phyloP scores from a whole-genome alignment of 2,888 invertebrate genomes.

The Catocala fraxini region DNA sequence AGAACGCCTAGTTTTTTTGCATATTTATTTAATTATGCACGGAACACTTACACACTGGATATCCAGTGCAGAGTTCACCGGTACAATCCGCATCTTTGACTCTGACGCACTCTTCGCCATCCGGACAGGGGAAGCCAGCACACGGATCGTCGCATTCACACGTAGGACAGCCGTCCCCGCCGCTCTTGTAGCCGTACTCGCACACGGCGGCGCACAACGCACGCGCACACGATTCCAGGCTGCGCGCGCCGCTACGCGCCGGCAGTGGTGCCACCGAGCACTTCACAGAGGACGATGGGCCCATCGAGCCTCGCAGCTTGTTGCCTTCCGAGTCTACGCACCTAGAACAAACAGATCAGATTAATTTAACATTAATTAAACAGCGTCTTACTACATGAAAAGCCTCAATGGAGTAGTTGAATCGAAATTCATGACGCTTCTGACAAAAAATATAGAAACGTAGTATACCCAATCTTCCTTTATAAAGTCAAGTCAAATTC shows the following conservation, averaged over 20 bases:
- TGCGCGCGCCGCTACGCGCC: constrained; percentile 81
- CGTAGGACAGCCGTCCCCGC: constrained; percentile 91
- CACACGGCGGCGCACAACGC: constrained; percentile 94
- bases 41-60: constrained; percentile 91
- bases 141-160: constrained; percentile 96
- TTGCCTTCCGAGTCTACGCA: constrained; percentile 94
- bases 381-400: too few relatives aligned
- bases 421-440: too few relatives aligned
- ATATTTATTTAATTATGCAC: too few relatives aligned
- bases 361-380: too few relatives aligned
- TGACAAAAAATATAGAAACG: too few relatives aligned
- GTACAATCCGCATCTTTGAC: constrained; percentile 91
- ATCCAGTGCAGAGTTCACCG: constrained; percentile 90
- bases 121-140: constrained; percentile 91
- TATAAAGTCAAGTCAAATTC: too few relatives aligned
- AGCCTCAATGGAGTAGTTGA: too few relatives aligned
- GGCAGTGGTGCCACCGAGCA: constrained; percentile 83
- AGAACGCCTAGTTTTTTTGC: neutral
- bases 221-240: constrained; percentile 88
- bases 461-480: too few relatives aligned
- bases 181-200: constrained; percentile 93
- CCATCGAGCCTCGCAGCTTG: constrained; percentile 93
- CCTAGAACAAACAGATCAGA: constrained; percentile 54
- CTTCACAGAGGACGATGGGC: constrained; percentile 90
- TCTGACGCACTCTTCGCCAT: constrained; percentile 91